These are phyloP conservation scores for Iphiclides podalirius DNA, from an alignment of 2,888 invertebrate genomes.

Conservation along the genomic window DNA sequence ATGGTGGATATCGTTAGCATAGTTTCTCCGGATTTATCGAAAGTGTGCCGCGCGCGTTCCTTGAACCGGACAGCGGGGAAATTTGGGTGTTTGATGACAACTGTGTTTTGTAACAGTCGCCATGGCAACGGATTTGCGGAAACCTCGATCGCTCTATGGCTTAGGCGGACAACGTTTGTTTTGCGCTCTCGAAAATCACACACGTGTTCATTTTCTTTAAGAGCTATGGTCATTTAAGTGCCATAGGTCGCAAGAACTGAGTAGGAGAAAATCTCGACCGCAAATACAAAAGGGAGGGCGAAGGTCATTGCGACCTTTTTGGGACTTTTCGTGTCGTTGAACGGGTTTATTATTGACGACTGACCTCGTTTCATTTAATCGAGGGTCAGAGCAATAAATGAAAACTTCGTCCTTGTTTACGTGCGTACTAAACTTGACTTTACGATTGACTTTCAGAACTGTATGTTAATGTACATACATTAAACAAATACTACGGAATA, in stretches of 20 bases:
- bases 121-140: constrained; percentile 59
- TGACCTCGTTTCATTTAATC: constrained; percentile 20
- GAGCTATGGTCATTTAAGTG: too few species aligned
- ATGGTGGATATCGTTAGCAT: constrained; percentile 49
- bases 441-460: background rate
- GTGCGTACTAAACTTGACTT: background rate
- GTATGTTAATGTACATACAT: too few species aligned
- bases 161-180: constrained; percentile 18
- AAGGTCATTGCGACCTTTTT: constrained; percentile 30
- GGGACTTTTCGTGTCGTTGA: constrained; percentile 22
- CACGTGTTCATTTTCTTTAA: background rate
- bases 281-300: constrained; percentile 10
- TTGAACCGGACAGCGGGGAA: constrained; percentile 45
- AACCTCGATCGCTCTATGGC: constrained; percentile 33
- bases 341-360: constrained; percentile 19
- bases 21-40: constrained; percentile 45
- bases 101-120: constrained; percentile 57
- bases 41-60: constrained; percentile 49
- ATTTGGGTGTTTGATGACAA: constrained; percentile 58
- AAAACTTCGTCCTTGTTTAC: constrained; percentile 14
- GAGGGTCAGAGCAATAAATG: background rate
- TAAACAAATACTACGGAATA: too few species aligned
- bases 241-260: too few species aligned
- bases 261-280: constrained; percentile 2
- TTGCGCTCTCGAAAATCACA: constrained; percentile 15